A percentile compares a stretch with the other conserved stretches of the same genome.
These are phyloP conservation scores for Drosophila pallidifrons DNA, from an alignment of 1,140 invertebrate genomes.

Conservation along the genomic window DNA sequence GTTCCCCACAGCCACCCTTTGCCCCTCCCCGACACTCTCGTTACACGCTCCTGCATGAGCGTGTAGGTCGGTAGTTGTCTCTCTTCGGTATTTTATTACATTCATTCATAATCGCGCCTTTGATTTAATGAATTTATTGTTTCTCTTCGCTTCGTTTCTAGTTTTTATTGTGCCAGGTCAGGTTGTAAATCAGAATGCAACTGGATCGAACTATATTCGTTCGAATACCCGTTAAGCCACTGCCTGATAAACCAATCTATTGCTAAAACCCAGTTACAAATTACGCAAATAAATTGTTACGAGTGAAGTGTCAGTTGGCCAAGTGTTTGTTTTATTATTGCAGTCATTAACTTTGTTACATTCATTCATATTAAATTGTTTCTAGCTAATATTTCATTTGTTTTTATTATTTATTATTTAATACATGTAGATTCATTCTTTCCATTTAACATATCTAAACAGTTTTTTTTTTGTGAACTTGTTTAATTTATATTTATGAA, in stretches of 20 bases:
- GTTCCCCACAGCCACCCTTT: background rate
- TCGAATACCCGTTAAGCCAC: background rate
- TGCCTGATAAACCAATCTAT: background rate
- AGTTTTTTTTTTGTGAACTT: too few relatives aligned
- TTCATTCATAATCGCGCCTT: constrained; percentile 75
- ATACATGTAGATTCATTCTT: background rate
- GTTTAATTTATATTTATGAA: too few relatives aligned
- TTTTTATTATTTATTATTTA: background rate
- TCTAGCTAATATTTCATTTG: background rate
- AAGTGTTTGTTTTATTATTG: background rate
- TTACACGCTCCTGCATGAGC: background rate
- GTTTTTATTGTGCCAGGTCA: constrained; percentile 72
- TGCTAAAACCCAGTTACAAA: constrained; percentile 11
- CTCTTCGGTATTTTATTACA: constrained; percentile 75
- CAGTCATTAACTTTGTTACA: background rate
- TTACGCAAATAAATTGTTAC: constrained; percentile 18
- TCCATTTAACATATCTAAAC: too few relatives aligned
- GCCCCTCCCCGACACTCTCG: background rate
- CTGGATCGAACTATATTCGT: constrained; percentile 25
- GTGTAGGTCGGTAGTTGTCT: constrained; percentile 62
- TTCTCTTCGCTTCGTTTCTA: constrained; percentile 2
- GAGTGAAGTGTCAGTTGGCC: background rate
- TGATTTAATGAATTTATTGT: constrained; percentile 78
- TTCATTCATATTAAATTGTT: constrained; percentile 3
- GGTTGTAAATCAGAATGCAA: constrained; percentile 67